A percentile compares a stretch with the other conserved stretches of the same genome.
Evolutionary conservation across 2,888 invertebrate genomes (phyloP).

Genomic region (Branchellion lobata): DNA sequence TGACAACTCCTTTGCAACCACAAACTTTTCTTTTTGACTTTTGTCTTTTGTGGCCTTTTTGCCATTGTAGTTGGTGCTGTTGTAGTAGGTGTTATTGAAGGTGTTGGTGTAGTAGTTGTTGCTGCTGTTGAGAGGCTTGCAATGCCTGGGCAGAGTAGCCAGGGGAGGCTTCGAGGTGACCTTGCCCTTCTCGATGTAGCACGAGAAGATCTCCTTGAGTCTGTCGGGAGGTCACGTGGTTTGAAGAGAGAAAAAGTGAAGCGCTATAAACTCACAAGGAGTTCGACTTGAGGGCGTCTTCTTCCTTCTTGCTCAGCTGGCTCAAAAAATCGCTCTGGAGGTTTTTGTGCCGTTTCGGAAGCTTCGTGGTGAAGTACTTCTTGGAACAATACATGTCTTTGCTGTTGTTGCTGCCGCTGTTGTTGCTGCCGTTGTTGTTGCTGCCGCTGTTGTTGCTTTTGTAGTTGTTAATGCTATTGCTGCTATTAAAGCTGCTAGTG

Average conservation of each 20-base stretch:
- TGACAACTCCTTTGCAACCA: constrained; percentile 86
- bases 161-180: background rate
- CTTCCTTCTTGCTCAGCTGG: constrained; percentile 27
- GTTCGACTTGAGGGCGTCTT: constrained; percentile 35
- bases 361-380: background rate
- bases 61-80: background rate
- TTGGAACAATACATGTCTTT: background rate
- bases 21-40: constrained; percentile 66
- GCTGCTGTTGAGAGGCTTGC: background rate
- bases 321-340: background rate
- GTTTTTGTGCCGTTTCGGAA: background rate
- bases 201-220: constrained; percentile 34
- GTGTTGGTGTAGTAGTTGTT: too few relatives aligned
- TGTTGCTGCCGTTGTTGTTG: background rate
- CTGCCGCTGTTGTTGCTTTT: too few relatives aligned
- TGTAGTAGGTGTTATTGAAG: background rate
- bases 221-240: background rate
- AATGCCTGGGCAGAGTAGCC: background rate
- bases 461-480: background rate
- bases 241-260: background rate
- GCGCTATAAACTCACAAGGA: background rate
- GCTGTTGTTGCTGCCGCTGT: background rate
- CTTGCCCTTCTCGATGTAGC: constrained; percentile 27
- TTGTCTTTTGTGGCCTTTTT: background rate
- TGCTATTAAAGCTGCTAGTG: background rate